A percentile compares a stretch with the other conserved stretches of the same genome.
These are phyloP conservation scores for Hippoglossus stenolepis DNA, from an alignment of 2,113 vertebrate species.

Conservation along the genomic window DNA sequence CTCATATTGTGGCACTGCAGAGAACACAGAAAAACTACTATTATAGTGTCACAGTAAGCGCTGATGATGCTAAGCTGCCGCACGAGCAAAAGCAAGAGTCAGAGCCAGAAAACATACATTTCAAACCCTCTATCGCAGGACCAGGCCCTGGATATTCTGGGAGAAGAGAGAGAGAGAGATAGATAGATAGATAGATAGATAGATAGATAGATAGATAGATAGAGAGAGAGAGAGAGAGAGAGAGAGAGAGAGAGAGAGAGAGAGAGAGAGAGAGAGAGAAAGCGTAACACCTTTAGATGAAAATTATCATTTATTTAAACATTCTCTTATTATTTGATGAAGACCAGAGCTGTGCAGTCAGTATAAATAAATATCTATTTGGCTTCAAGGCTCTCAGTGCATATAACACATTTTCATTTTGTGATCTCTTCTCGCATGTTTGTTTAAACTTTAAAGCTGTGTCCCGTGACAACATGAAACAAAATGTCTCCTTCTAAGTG, in stretches of 20 bases:
- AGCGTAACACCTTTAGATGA: slow-evolving; percentile 45
- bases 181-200: slow-evolving; percentile 26
- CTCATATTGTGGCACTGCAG: slow-evolving; percentile 38
- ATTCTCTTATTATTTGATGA: background rate
- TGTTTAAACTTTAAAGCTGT: background rate
- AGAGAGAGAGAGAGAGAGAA: slow-evolving; percentile 29
- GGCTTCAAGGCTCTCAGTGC: background rate
- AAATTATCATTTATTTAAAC: slow-evolving; percentile 12
- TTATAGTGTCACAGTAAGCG: slow-evolving; percentile 39
- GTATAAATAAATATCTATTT: background rate
- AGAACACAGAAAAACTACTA: slow-evolving; percentile 39
- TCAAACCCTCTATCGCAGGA: slow-evolving; percentile 83
- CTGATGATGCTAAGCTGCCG: slow-evolving; percentile 56
- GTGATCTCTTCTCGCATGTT: background rate
- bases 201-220: slow-evolving; percentile 45
- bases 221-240: slow-evolving; percentile 37
- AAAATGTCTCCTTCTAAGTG: too few relatives aligned
- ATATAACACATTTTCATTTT: background rate
- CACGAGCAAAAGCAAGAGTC: slow-evolving; percentile 55
- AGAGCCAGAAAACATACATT: slow-evolving; percentile 81
- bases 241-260: slow-evolving; percentile 43
- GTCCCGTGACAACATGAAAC: too few relatives aligned
- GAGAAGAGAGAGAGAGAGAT: slow-evolving; percentile 57
- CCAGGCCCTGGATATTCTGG: slow-evolving; percentile 80
- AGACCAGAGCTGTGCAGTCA: background rate